Base-by-base conservation (phyloP, 2,113 vertebrate genomes). In the Microcebus tavaratra region DNA sequence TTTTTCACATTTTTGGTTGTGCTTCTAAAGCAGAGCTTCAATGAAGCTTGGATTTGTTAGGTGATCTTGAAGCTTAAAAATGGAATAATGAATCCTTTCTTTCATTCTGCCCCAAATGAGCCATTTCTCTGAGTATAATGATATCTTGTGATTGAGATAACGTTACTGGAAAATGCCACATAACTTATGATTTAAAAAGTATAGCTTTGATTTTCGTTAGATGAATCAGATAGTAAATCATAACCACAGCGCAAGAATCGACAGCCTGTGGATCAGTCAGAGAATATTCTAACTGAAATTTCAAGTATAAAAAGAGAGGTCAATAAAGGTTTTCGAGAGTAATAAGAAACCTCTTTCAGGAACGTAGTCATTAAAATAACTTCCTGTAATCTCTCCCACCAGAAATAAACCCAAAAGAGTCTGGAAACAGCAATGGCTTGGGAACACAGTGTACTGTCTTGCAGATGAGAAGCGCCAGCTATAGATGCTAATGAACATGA, bases 321-420 rank as follows among this genome's bases (percentile, higher is more conserved):
- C 57, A 96, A 59, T 57, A 75, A 70, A 84, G 27, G 76, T 96
- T 95, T 95, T 78, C 13, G 72, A 72, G 45, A 89, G 34, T 67
- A 79, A 73, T 95, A 90, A 90, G 61, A 89, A 96, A 87, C 4
- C 23, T 94, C 48, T 90, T 82, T 78, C 31, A 90, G 79, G 23
- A 90, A 90, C 5, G 0, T 20, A 63, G 63, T 92, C 95, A 92
- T 90, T 96, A 90, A 95, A 92, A 70, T 90, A 95, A 80, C 59
- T 92, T 95, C 13, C 53, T 88, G 34, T 92, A 95, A 94, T 90
- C 81, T 80, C n/a, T 34, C 53, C 6, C 18, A 63, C 45, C 87
- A 94, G 63, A 95, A 83, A 59, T 76, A 92, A 96, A 92, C 36
- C 73, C 68, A 53, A 29, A 86, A 84, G 59, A 18, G 45, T 45